These are phyloP conservation scores for Ophthalmolycus amberensis DNA, from an alignment of 2,113 vertebrate species.

Conservation along the genomic window DNA sequence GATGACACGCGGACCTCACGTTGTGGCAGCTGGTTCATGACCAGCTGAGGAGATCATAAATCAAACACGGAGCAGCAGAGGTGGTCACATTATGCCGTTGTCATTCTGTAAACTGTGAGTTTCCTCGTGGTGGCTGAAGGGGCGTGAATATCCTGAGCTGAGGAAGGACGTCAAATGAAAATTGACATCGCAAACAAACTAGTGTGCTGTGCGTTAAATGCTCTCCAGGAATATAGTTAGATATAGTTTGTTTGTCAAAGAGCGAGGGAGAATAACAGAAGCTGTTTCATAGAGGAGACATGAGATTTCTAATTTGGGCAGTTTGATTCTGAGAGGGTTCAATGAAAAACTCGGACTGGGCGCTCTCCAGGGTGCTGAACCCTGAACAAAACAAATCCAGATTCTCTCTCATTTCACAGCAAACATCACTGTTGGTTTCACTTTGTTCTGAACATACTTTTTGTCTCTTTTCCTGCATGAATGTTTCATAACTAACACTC, in stretches of 20 bases:
- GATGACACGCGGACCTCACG: constrained; percentile 19
- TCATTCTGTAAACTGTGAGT: not conserved
- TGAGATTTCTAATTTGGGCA: not conserved
- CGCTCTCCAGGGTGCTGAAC: no score
- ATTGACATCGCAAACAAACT: not conserved
- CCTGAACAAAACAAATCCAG: no score
- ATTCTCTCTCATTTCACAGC: no score
- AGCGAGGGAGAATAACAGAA: not conserved
- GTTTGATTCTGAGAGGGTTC: not conserved
- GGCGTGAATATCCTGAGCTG: no score
- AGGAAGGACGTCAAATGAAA: not conserved
- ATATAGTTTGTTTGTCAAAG: not conserved
- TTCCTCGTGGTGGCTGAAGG: not conserved
- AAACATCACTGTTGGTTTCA: no score
- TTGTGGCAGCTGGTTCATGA: constrained; percentile 8
- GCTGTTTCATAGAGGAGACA: not conserved
- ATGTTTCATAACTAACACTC: no score
- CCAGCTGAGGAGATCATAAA: constrained; percentile 25
- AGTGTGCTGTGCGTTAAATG: not conserved
- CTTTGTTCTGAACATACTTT: no score
- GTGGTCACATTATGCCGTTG: not conserved
- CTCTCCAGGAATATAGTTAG: not conserved
- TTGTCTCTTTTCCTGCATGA: no score
- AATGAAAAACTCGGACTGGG: not conserved
- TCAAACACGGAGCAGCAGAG: not conserved